A percentile compares a stretch with the other conserved stretches of the same genome.
Conservation (phyloP, 1,140 invertebrate species). For the Piezodorus guildinii region DNA sequence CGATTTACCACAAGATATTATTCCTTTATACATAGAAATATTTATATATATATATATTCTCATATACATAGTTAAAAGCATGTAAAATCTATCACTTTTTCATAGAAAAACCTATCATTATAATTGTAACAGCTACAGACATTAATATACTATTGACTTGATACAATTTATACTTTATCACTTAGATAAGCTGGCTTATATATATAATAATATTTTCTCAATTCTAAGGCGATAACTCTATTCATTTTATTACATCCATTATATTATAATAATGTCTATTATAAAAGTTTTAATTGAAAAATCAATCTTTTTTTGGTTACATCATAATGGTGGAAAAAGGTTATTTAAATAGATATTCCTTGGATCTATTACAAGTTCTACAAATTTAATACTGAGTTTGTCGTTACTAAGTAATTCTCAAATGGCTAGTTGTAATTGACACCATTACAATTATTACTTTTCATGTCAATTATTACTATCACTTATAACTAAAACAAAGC, state of each 20-base stretch:
- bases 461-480: constrained; percentile 15
- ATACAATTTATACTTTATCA: constrained; percentile 5
- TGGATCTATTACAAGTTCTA: constrained; percentile 18
- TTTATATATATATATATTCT: neutral
- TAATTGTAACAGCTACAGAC: neutral
- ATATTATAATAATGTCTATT: neutral
- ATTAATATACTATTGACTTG: neutral
- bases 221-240: neutral
- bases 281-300: constrained; percentile 6
- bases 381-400: constrained; percentile 10
- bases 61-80: constrained; percentile 2
- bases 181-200: constrained; percentile 1
- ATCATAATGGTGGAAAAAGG: too few relatives aligned
- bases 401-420: constrained; percentile 4
- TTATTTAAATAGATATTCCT: neutral
- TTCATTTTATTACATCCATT: neutral
- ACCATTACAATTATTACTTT: constrained; percentile 16
- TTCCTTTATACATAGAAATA: too few relatives aligned
- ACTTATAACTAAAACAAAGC: constrained; percentile 6
- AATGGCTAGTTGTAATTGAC: constrained; percentile 17
- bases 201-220: neutral
- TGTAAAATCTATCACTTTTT: constrained; percentile 11
- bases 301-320: constrained; percentile 2
- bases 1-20: too few relatives aligned
- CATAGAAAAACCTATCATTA: constrained; percentile 1